phyloP scores from a whole-genome alignment of 2,113 vertebrate genomes.

The Passer montanus region DNA sequence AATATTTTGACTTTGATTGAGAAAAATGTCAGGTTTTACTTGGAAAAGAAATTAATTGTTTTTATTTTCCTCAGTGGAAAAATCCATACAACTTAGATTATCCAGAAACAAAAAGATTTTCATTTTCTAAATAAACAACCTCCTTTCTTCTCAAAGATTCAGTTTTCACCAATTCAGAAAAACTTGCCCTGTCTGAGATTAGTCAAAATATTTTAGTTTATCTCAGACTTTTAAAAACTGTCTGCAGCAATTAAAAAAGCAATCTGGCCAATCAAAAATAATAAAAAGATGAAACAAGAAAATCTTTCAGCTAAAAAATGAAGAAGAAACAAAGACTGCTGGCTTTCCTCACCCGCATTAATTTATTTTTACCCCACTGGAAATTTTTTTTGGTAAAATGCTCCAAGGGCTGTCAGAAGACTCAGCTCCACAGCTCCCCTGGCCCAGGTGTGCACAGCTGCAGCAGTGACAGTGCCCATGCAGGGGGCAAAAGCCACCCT shows the following conservation, averaged over 20 bases:
- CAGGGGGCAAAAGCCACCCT: not conserved
- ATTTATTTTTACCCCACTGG: accelerated
- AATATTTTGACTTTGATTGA: not conserved
- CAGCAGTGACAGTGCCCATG: accelerated
- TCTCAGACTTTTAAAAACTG: not conserved
- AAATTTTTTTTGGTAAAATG: not conserved
- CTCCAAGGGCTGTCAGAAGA: not conserved
- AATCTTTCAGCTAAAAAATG: not conserved
- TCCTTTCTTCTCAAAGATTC: not conserved
- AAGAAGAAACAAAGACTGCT: not conserved
- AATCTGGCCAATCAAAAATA: not conserved
- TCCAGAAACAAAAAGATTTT: not conserved
- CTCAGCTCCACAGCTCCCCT: not conserved
- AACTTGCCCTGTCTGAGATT: not conserved
- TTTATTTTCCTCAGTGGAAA: not conserved
- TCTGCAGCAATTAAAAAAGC: not conserved
- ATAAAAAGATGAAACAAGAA: accelerated
- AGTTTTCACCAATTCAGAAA: not conserved
- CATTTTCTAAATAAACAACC: not conserved
- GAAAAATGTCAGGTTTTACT: not conserved
- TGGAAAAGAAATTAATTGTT: not conserved
- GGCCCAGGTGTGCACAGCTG: accelerated
- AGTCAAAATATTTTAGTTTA: not conserved
- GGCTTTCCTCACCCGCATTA: not conserved
- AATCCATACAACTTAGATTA: not conserved